Evolutionary conservation across 2,113 vertebrate genomes (phyloP).

Genomic region (Chiloscyllium plagiosum): DNA sequence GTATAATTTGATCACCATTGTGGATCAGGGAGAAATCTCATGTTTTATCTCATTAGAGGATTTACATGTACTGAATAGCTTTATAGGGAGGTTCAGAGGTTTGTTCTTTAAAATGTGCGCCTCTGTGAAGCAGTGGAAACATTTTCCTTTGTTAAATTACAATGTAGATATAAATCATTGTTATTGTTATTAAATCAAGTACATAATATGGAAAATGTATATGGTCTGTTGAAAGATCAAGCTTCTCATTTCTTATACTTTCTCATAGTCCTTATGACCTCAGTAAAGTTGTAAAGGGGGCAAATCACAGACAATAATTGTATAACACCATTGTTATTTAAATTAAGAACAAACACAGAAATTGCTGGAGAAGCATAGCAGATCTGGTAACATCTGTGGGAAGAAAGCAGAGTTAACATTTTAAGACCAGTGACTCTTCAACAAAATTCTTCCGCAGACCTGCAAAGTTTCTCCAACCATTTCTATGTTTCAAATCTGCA

Average conservation of each 20-base stretch:
- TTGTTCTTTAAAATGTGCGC: not conserved
- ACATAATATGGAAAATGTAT: not conserved
- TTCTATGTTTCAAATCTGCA: too few relatives aligned
- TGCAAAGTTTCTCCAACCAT: too few relatives aligned
- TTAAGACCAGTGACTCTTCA: too few relatives aligned
- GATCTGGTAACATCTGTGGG: too few relatives aligned
- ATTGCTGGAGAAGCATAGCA: too few relatives aligned
- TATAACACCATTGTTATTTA: not conserved
- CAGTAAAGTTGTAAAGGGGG: not conserved
- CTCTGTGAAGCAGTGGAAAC: not conserved
- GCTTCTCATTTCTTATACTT: not conserved
- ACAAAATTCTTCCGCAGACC: too few relatives aligned
- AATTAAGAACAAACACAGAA: too few relatives aligned
- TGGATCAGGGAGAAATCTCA: not conserved
- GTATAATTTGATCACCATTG: not conserved
- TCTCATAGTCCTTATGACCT: not conserved
- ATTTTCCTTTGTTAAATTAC: not conserved
- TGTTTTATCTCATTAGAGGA: too few relatives aligned
- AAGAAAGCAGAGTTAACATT: too few relatives aligned
- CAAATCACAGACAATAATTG: not conserved
- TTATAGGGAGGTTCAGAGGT: too few relatives aligned
- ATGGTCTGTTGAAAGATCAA: not conserved
- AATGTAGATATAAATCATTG: not conserved
- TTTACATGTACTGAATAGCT: too few relatives aligned
- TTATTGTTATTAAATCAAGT: not conserved